Evolutionary conservation across 2,797 vertebrate genomes (phyloP).

Genomic region (Anguilla pacifica): DNA sequence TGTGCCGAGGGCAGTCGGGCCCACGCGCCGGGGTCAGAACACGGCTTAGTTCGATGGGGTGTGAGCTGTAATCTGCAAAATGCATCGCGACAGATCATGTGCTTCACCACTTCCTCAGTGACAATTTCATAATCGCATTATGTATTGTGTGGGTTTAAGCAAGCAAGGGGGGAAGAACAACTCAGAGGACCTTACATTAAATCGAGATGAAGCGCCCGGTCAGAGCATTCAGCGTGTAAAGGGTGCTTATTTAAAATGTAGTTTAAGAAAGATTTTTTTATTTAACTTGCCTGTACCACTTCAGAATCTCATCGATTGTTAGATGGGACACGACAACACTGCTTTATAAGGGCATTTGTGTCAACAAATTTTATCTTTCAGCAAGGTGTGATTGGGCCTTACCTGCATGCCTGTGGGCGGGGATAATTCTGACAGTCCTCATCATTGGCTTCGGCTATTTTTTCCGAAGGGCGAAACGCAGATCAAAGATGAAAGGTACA

Average conservation of each 20-base stretch:
- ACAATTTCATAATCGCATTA: background rate
- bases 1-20: background rate
- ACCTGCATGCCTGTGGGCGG: conserved; percentile 66
- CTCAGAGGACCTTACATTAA: background rate
- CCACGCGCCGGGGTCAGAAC: conserved; percentile 43
- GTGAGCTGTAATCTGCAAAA: background rate
- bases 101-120: background rate
- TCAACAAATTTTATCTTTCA: conserved; percentile 40
- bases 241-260: background rate
- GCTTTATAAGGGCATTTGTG: background rate
- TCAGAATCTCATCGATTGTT: background rate
- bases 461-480: conserved; percentile 55
- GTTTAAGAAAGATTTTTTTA: background rate
- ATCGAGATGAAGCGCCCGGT: background rate
- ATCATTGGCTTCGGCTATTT: conserved; percentile 49
- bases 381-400: conserved; percentile 60
- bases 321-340: background rate
- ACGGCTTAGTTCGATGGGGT: background rate
- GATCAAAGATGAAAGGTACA: conserved; percentile 55
- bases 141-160: background rate
- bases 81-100: background rate
- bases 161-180: background rate
- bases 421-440: conserved; percentile 57
- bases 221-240: background rate
- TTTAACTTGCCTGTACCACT: background rate